Conservation (phyloP, 1,140 invertebrate genomes). For the Batillaria attramentaria region DNA sequence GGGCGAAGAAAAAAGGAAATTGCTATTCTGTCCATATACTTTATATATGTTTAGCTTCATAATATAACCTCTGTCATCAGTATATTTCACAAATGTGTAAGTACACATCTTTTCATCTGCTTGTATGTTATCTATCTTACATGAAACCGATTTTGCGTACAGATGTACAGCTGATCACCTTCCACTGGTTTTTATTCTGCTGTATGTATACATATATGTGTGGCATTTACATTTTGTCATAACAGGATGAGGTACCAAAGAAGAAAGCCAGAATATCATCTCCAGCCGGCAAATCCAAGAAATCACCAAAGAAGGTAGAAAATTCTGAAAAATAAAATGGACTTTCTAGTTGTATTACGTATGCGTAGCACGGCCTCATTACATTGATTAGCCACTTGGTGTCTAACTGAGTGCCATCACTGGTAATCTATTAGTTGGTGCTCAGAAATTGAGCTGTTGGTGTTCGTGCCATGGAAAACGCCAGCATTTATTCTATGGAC, state of each 20-base stretch:
- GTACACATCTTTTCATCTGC: not conserved
- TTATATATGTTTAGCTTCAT: too few species aligned
- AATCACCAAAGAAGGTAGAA: slow-evolving; percentile 3
- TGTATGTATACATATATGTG: not conserved
- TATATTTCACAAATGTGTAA: not conserved
- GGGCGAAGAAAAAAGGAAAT: not conserved
- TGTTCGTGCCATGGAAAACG: not conserved
- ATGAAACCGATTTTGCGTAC: not conserved
- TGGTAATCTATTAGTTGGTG: not conserved
- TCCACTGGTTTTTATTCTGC: not conserved
- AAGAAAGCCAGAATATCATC: slow-evolving; percentile 16
- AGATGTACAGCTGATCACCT: not conserved
- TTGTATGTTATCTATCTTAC: not conserved
- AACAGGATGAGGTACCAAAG: slow-evolving; percentile 19
- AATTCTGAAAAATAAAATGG: not conserved
- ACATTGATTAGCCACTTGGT: too few species aligned
- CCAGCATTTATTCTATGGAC: not conserved
- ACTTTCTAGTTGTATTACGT: not conserved
- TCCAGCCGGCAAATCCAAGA: not conserved
- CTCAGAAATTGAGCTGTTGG: not conserved
- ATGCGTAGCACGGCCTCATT: not conserved
- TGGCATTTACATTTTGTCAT: not conserved
- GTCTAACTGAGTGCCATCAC: not conserved
- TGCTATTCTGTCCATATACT: too few species aligned
- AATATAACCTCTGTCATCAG: not conserved